These are phyloP conservation scores for Acanthiza pusilla DNA, from an alignment of 2,797 vertebrate genomes.

Conservation along the genomic window DNA sequence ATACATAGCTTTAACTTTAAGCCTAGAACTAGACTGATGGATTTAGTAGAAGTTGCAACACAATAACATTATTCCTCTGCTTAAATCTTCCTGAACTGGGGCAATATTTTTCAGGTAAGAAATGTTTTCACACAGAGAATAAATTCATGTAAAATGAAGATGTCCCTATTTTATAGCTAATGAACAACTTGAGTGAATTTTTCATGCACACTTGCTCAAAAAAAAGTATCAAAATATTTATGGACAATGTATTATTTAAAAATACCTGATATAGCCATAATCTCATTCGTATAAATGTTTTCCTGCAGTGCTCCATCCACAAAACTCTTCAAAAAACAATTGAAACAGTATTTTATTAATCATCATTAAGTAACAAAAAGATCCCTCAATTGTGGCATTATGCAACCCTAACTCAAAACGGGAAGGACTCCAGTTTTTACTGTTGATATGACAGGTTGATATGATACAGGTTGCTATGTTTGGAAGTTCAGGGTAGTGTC, in stretches of 20 bases:
- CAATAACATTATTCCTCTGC: background rate
- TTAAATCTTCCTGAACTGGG: background rate
- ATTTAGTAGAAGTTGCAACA: background rate
- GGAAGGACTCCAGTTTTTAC: background rate
- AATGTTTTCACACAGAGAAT: slow-evolving; percentile 11
- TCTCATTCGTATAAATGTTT: background rate
- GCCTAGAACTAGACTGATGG: background rate
- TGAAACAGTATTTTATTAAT: background rate
- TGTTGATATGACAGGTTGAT: background rate
- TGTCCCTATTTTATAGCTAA: background rate
- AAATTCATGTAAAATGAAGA: slow-evolving; percentile 11
- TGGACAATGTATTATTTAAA: background rate
- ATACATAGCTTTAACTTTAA: background rate
- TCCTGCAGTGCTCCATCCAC: background rate
- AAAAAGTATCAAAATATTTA: background rate
- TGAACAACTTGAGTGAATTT: background rate
- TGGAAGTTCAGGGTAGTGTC: background rate
- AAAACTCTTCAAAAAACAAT: background rate
- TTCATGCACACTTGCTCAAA: background rate
- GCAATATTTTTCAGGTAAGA: background rate
- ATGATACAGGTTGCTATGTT: background rate
- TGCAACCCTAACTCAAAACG: background rate
- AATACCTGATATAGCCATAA: background rate
- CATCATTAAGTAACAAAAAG: background rate
- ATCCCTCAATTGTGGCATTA: background rate